Base-by-base conservation (phyloP, 2,113 vertebrate genomes). In the Halichoeres trimaculatus region DNA sequence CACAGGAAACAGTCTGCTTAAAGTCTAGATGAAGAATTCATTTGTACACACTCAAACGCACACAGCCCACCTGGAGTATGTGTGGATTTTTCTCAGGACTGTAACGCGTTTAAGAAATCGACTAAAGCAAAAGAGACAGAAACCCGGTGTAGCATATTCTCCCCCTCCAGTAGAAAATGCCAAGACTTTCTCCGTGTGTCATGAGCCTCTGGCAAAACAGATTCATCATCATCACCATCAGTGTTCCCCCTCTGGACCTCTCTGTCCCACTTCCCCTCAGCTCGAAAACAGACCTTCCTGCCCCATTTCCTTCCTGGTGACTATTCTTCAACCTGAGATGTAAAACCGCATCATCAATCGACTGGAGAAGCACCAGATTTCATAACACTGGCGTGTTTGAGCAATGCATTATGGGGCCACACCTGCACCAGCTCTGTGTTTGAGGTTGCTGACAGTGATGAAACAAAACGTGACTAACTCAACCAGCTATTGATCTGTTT, bases 221-320 rank as follows among this genome's bases (percentile, higher is more conserved):
- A 73, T 76, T 70, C 59, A 76, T 79, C 79, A 79, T 50, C 76
- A 69, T 59, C 71, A 65, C 51, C 69, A 74, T 83, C 72, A 77
- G 51, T 45, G 51, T 17, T 24, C 53, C 38, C 70, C 66, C 71
- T 35, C 35, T n/a, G 11, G 70, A 60, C 53, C 63, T 59, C 40
- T 23, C 4, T 13, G 36, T 78, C 45, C 50, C 65, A 69, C 54
- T 78, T 81, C 65, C 24, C 16, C 22, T 59, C 22, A 17, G 14
- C 19, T 58, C 65, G 20, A 71, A 78, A 53, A 41, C 38, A 78
- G 38, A 3, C 48, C 23, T 58, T 83, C 45, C 24, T 73, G 60
- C 57, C 69, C n/a, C 24, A 43, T 2, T 62, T 56, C 24, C 53
- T 55, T 34, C 8, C 45, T 48, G 19, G 19, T 48, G 8, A 48